These are phyloP conservation scores for Morone saxatilis DNA, from an alignment of 2,113 vertebrate genomes.

Conservation along the genomic window DNA sequence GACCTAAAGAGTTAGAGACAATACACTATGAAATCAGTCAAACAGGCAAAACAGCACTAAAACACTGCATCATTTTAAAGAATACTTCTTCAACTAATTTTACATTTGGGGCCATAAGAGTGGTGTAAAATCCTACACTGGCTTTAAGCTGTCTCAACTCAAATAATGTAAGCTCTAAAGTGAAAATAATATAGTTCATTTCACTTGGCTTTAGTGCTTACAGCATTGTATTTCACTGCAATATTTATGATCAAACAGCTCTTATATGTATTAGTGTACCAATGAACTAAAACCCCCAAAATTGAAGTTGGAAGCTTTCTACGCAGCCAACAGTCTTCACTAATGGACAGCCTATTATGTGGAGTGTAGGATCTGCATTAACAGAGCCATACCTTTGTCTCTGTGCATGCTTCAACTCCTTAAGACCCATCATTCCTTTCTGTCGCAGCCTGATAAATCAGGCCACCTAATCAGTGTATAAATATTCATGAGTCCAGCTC, in stretches of 20 bases:
- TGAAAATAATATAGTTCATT: background rate
- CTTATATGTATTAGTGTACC: slow-evolving; percentile 1
- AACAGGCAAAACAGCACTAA: background rate
- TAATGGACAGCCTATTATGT: slow-evolving; percentile 59
- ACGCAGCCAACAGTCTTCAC: slow-evolving; percentile 22
- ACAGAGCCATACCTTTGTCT: slow-evolving; percentile 58
- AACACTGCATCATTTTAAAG: background rate
- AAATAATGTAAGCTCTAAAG: slow-evolving; percentile 10
- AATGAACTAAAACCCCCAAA: slow-evolving; percentile 10
- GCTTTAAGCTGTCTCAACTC: background rate
- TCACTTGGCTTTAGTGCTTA: background rate
- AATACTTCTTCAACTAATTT: background rate
- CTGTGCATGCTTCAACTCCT: slow-evolving; percentile 54
- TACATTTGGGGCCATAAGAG: background rate
- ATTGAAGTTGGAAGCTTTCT: slow-evolving; percentile 38
- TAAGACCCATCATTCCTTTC: slow-evolving; percentile 71
- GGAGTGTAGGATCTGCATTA: slow-evolving; percentile 59
- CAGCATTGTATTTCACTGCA: background rate
- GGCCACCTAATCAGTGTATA: slow-evolving; percentile 81
- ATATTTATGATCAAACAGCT: slow-evolving; percentile 19
- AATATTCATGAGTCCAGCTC: slow-evolving; percentile 82
- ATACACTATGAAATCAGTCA: background rate
- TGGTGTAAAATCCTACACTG: background rate
- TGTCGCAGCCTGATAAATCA: slow-evolving; percentile 80
- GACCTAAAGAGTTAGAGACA: background rate